phyloP scores from a whole-genome alignment of 2,113 vertebrate species.

The Osmerus mordax region DNA sequence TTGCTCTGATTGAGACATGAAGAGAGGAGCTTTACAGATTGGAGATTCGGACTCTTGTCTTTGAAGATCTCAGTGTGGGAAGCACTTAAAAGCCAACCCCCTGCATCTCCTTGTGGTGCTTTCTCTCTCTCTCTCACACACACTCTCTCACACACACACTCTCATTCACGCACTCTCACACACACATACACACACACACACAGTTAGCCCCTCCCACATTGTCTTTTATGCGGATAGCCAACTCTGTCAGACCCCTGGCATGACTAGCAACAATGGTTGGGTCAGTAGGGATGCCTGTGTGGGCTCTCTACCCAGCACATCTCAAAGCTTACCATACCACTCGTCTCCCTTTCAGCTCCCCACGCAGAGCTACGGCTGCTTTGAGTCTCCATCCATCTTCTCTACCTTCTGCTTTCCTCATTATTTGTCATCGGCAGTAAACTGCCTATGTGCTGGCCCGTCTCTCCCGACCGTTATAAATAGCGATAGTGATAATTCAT shows the following conservation, averaged over 20 bases:
- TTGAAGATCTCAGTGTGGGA: constrained; percentile 15
- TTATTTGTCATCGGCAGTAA: not conserved
- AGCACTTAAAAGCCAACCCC: constrained; percentile 17
- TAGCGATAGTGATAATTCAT: not conserved
- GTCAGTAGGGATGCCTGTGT: not conserved
- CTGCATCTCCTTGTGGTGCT: constrained; percentile 1
- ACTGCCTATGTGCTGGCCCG: too few relatives aligned
- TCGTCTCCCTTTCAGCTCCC: too few relatives aligned
- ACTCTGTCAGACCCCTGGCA: constrained; percentile 36
- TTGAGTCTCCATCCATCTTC: not conserved
- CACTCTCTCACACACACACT: constrained; percentile 4
- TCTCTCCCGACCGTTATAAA: too few relatives aligned
- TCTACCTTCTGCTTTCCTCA: not conserved
- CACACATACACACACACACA: not conserved
- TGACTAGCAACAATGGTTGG: constrained; percentile 32
- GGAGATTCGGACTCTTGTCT: constrained; percentile 28
- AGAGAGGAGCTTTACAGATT: constrained; percentile 47
- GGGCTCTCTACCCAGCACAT: not conserved
- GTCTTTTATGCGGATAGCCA: constrained; percentile 27
- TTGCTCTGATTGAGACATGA: constrained; percentile 59
- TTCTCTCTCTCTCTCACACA: constrained; percentile 7
- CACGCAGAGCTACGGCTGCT: not conserved
- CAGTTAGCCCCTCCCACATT: not conserved
- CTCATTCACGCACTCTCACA: constrained; percentile 2
- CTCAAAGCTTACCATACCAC: too few relatives aligned